Evolutionary conservation across 2,113 vertebrate species (phyloP).

Genomic region (Lucifuga dentata): DNA sequence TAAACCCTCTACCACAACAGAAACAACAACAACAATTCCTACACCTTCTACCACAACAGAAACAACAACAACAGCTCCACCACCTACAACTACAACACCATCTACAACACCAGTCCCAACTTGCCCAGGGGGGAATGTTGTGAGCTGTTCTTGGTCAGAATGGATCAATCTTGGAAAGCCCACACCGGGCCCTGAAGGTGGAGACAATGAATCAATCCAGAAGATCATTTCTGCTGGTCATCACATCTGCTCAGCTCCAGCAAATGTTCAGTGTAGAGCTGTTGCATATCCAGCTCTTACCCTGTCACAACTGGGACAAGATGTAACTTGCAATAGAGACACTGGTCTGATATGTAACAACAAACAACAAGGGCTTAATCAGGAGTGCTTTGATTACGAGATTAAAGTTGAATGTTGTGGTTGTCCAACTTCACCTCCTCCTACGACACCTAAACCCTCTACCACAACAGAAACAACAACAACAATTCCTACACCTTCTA

Average conservation of each 20-base stretch:
- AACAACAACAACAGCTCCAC: too few relatives aligned
- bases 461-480: slow-evolving; percentile 1
- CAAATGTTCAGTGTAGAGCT: slow-evolving; percentile 42
- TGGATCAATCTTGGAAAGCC: slow-evolving; percentile 45
- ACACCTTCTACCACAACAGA: too few relatives aligned
- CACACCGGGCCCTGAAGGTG: slow-evolving; percentile 52
- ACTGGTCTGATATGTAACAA: slow-evolving; percentile 70
- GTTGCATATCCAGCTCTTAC: slow-evolving; percentile 7
- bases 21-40: background rate
- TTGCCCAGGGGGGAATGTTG: slow-evolving; percentile 3
- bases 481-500: rapidly evolving
- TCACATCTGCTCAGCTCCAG: background rate
- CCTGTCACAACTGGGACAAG: slow-evolving; percentile 58
- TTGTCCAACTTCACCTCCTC: background rate
- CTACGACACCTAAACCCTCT: background rate
- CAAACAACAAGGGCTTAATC: slow-evolving; percentile 54
- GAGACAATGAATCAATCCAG: slow-evolving; percentile 37
- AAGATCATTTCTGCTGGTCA: slow-evolving; percentile 9
- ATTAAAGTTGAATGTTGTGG: slow-evolving; percentile 61
- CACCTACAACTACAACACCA: too few relatives aligned
- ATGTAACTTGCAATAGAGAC: slow-evolving; percentile 24
- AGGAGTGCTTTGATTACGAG: slow-evolving; percentile 72
- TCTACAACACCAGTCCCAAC: background rate
- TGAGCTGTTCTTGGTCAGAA: slow-evolving; percentile 17
- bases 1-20: background rate